Percentiles rank a stretch among this genome's conserved stretches.
phyloP scores from a whole-genome alignment of 2,797 vertebrate species.

The Centroberyx gerrardi region DNA sequence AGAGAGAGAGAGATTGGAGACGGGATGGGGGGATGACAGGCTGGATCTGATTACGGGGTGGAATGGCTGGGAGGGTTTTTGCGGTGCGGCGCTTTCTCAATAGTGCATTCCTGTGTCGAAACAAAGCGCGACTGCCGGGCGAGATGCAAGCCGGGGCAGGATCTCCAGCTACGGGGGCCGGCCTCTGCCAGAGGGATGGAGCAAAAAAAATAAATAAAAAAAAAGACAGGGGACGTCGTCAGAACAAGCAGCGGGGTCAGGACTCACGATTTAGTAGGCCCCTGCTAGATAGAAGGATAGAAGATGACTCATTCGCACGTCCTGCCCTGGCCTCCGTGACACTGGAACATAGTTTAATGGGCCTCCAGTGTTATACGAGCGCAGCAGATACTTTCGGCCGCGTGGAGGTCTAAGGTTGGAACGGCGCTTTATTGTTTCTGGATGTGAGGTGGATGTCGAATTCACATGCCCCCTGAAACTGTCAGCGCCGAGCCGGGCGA shows the following conservation, averaged over 20 bases:
- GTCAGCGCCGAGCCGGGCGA: slow-evolving; percentile 60
- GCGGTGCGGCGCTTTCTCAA: slow-evolving; percentile 84
- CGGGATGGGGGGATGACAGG: slow-evolving; percentile 78
- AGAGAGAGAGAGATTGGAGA: slow-evolving; percentile 54
- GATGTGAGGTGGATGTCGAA: slow-evolving; percentile 41
- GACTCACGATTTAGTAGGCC: slow-evolving; percentile 57
- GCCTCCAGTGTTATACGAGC: slow-evolving; percentile 31
- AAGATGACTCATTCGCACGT: slow-evolving; percentile 67
- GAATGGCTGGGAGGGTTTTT: slow-evolving; percentile 85
- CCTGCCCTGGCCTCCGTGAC: slow-evolving; percentile 20
- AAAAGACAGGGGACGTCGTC: slow-evolving; percentile 32
- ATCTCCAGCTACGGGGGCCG: slow-evolving; percentile 60
- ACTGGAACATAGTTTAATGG: slow-evolving; percentile 37
- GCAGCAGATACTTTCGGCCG: slow-evolving; percentile 42
- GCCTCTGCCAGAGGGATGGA: slow-evolving; percentile 65
- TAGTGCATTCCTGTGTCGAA: slow-evolving; percentile 85
- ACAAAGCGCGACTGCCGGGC: slow-evolving; percentile 57
- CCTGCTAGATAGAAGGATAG: slow-evolving; percentile 58
- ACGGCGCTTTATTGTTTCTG: slow-evolving; percentile 62
- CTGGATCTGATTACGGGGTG: slow-evolving; percentile 86
- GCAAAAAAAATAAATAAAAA: slow-evolving; percentile 29
- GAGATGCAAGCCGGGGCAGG: slow-evolving; percentile 76
- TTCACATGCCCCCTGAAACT: slow-evolving; percentile 67
- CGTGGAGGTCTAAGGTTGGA: slow-evolving; percentile 48
- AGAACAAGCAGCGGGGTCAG: slow-evolving; percentile 64